Evolutionary conservation across 1,140 invertebrate genomes (phyloP).

Genomic region (Protaetia brevitarsis): DNA sequence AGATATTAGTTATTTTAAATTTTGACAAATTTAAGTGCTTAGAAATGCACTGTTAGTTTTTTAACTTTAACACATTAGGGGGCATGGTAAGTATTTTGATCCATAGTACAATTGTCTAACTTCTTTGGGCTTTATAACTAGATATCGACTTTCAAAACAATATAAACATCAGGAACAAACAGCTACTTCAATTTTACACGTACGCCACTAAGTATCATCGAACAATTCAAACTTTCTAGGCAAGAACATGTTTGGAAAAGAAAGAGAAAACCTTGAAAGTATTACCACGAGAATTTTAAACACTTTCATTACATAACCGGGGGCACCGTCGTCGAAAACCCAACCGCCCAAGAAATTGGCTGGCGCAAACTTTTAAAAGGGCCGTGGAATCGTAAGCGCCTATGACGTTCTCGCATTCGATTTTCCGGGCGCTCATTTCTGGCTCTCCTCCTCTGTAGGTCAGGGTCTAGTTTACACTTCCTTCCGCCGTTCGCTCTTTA

Average conservation of each 20-base stretch:
- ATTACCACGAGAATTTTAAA: slow-evolving; percentile 19
- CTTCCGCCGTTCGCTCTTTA: slow-evolving; percentile 31
- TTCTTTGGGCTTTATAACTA: no score
- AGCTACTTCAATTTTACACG: slow-evolving; percentile 3
- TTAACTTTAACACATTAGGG: no score
- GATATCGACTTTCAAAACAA: background rate
- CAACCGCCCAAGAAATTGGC: slow-evolving; percentile 18
- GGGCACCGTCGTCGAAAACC: slow-evolving; percentile 7
- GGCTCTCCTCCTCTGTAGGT: slow-evolving; percentile 30
- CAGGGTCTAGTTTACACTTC: slow-evolving; percentile 39
- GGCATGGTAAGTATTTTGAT: no score
- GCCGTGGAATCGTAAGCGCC: background rate
- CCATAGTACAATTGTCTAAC: no score
- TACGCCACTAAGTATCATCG: background rate
- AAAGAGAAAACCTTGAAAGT: slow-evolving; percentile 11
- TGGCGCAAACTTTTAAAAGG: slow-evolving; percentile 19
- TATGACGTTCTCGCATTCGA: slow-evolving; percentile 25
- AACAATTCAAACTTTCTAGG: background rate
- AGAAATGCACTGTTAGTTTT: no score
- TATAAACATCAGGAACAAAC: background rate
- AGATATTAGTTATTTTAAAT: no score
- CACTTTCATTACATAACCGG: slow-evolving; percentile 21
- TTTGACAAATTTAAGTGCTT: no score
- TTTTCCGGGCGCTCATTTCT: slow-evolving; percentile 22
- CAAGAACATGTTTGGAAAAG: background rate